phyloP scores from a whole-genome alignment of 2,113 vertebrate species.

The Capreolus pygargus region DNA sequence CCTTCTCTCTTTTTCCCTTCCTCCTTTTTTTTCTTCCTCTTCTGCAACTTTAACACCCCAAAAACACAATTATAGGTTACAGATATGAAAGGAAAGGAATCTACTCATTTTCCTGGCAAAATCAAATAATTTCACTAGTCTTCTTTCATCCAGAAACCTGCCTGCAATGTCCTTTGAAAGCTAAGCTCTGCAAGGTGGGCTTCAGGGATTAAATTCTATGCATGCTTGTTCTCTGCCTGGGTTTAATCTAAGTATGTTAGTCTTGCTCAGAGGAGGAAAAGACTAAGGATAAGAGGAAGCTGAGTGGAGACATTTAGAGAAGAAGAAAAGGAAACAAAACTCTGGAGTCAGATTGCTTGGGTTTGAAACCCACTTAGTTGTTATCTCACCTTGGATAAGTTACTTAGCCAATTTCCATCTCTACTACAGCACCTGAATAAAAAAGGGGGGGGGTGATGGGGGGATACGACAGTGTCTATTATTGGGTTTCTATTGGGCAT shows the following conservation, averaged over 20 bases:
- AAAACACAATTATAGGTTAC: background rate
- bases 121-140: background rate
- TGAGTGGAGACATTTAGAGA: background rate
- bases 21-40: background rate
- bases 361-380: background rate
- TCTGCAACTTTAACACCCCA: background rate
- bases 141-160: background rate
- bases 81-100: background rate
- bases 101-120: background rate
- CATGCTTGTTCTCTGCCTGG: background rate
- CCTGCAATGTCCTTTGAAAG: background rate
- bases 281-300: background rate
- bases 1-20: fast-evolving
- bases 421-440: fast-evolving
- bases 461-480: background rate
- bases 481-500: background rate
- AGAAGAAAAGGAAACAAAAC: background rate
- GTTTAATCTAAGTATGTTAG: background rate
- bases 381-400: background rate
- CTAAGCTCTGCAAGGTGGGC: background rate
- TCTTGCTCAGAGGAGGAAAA: background rate
- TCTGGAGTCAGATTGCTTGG: background rate
- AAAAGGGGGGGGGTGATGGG: background rate
- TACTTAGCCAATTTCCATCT: background rate
- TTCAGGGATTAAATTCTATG: background rate